Evolutionary conservation across 2,797 vertebrate species (phyloP).

Genomic region (Pitangus sulphuratus): DNA sequence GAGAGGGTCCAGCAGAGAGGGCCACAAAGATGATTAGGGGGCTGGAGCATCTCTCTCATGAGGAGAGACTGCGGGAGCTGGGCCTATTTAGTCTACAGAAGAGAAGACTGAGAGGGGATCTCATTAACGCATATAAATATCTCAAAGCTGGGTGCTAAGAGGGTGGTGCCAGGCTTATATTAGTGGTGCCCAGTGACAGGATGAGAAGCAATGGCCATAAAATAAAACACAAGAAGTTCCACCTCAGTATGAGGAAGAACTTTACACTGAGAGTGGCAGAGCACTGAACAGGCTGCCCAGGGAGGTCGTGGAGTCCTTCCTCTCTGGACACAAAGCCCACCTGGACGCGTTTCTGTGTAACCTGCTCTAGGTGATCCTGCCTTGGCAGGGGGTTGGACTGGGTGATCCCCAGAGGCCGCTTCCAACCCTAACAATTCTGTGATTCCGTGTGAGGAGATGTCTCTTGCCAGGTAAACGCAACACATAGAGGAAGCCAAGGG

Average conservation of each 20-base stretch:
- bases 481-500: fast-evolving
- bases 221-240: not conserved
- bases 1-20: fast-evolving
- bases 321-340: not conserved
- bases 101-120: not conserved
- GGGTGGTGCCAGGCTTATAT: no score
- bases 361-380: not conserved
- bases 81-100: not conserved
- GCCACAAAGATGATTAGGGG: not conserved
- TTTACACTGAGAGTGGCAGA: fast-evolving
- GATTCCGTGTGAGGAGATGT: not conserved
- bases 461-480: no score
- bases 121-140: not conserved
- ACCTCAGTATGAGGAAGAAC: not conserved
- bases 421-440: not conserved
- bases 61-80: not conserved
- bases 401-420: not conserved
- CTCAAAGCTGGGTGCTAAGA: not conserved
- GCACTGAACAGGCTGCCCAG: not conserved
- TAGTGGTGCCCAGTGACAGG: not conserved
- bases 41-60: not conserved
- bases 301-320: not conserved
- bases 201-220: not conserved
- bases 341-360: fast-evolving
- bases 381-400: no score